A percentile compares a stretch with the other conserved stretches of the same genome.
Conservation (phyloP, 2,888 invertebrate genomes). For the Caenorhabditis doughertyi region DNA sequence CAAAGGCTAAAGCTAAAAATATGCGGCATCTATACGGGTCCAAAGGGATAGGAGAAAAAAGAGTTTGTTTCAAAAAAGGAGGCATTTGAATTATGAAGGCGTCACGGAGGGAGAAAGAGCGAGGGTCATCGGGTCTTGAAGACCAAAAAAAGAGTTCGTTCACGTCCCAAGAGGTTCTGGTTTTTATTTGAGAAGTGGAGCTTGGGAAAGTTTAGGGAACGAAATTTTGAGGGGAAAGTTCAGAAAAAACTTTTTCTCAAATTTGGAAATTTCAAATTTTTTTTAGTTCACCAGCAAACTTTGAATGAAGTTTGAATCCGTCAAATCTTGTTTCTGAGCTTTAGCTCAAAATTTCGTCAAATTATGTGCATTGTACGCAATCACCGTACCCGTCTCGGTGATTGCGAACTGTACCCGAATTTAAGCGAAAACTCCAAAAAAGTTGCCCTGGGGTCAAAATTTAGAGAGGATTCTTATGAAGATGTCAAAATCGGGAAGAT, state of each 20-base stretch:
- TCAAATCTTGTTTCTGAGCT: not conserved
- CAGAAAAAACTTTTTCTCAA: not conserved
- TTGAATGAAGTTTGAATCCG: not conserved
- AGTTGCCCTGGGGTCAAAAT: too few relatives aligned
- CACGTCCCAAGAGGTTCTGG: not conserved
- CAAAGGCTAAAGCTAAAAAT: conserved; percentile 19
- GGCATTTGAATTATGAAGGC: conserved; percentile 52
- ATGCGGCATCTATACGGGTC: not conserved
- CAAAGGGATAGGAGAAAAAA: not conserved
- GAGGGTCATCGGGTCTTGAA: conserved; percentile 18
- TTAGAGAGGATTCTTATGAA: too few relatives aligned
- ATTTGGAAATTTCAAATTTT: not conserved
- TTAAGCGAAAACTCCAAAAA: too few relatives aligned
- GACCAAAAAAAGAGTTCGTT: conserved; percentile 21
- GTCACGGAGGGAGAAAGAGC: conserved; percentile 1
- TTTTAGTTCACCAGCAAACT: not conserved
- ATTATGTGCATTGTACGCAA: not conserved
- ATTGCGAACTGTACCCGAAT: not conserved
- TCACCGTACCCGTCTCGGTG: not conserved
- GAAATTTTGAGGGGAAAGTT: too few relatives aligned
- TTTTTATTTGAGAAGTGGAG: too few relatives aligned
- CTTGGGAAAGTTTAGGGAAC: too few relatives aligned
- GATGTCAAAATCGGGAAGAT: too few relatives aligned
- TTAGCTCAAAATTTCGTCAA: not conserved
- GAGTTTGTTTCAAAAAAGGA: conserved; percentile 47